Percentiles rank a stretch among this genome's conserved stretches.
Evolutionary conservation across 2,797 vertebrate genomes (phyloP).

Genomic region (Phyllotis vaccarum): DNA sequence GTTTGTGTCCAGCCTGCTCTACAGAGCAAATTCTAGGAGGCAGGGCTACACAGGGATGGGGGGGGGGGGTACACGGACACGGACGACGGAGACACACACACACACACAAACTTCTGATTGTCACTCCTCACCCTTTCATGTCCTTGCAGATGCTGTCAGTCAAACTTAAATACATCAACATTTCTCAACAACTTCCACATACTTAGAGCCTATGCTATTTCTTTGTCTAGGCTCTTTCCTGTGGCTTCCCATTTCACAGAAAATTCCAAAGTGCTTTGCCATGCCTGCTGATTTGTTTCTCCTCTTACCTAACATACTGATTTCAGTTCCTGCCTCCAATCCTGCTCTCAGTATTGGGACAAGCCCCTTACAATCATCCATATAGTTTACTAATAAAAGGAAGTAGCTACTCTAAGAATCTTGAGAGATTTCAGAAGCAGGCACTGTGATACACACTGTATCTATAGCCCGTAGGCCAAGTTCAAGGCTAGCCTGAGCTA

Average conservation of each 20-base stretch:
- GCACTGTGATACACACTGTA: background rate
- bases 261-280: slow-evolving; percentile 24
- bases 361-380: background rate
- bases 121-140: background rate
- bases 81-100: background rate
- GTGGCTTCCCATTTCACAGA: background rate
- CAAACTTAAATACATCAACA: background rate
- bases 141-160: background rate
- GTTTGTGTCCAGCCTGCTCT: background rate
- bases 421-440: background rate
- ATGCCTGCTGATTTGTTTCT: background rate
- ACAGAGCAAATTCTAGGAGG: background rate
- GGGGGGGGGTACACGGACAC: too few species aligned
- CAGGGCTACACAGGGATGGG: background rate
- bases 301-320: background rate
- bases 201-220: background rate
- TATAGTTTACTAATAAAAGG: background rate
- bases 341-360: background rate
- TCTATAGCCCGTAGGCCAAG: background rate
- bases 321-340: background rate
- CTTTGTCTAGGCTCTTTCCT: slow-evolving; percentile 20
- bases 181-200: background rate
- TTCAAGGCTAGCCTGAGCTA: background rate
- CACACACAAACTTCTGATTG: background rate
- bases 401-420: background rate